Percentiles rank a stretch among this genome's conserved stretches.
Evolutionary conservation across 2,113 vertebrate species (phyloP).

Genomic region (Epinephelus moara): DNA sequence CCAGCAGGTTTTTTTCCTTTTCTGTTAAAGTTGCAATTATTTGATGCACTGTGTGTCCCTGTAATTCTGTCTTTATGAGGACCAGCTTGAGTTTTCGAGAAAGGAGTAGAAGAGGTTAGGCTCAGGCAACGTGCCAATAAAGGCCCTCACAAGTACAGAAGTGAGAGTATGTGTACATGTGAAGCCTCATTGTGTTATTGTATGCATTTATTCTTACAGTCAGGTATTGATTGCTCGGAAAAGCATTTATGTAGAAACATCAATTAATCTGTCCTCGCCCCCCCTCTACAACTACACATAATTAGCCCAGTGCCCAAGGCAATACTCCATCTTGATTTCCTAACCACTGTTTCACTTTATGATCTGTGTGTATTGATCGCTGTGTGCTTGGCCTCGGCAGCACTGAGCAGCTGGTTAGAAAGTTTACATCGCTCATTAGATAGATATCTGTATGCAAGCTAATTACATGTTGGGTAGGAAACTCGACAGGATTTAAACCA

Average conservation of each 20-base stretch:
- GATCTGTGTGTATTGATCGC: constrained; percentile 41
- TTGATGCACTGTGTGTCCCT: not conserved
- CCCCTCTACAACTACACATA: not conserved
- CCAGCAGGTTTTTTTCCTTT: too few species aligned
- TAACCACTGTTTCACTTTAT: constrained; percentile 39
- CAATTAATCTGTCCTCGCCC: constrained; percentile 3
- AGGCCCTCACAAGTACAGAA: not conserved
- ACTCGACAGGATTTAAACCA: constrained; percentile 1
- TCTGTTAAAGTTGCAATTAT: not conserved
- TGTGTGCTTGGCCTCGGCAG: not conserved
- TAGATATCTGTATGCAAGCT: constrained; percentile 1
- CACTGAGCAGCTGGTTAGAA: not conserved
- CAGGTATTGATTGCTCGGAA: constrained; percentile 32
- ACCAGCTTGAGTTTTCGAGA: not conserved
- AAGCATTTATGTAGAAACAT: constrained; percentile 47
- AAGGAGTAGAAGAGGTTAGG: not conserved
- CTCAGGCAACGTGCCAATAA: not conserved
- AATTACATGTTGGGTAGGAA: constrained; percentile 36
- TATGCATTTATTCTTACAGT: not conserved
- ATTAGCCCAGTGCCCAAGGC: constrained; percentile 27
- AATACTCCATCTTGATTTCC: constrained; percentile 20
- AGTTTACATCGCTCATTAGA: constrained; percentile 8
- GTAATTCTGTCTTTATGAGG: not conserved
- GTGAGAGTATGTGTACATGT: not conserved
- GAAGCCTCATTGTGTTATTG: not conserved